Evolutionary conservation across 2,888 invertebrate species (phyloP).

Genomic region (Phortica okadai): DNA sequence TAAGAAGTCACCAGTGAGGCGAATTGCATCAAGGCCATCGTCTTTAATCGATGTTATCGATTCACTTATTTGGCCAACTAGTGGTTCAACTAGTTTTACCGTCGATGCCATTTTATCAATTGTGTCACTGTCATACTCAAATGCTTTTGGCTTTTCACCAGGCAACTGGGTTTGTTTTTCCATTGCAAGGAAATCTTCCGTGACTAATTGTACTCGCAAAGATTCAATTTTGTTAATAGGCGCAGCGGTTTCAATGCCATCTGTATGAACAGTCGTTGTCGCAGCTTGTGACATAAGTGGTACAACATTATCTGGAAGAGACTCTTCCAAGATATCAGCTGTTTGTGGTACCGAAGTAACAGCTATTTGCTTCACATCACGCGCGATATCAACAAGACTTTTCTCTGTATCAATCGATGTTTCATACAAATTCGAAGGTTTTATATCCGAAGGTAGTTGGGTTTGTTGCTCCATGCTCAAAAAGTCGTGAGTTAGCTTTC

Average conservation of each 20-base stretch:
- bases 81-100: neutral
- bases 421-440: constrained; percentile 9
- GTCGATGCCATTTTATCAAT: constrained; percentile 46
- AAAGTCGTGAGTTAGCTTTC: constrained; percentile 65
- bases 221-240: constrained; percentile 58
- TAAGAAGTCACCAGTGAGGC: constrained; percentile 41
- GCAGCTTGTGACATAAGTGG: constrained; percentile 27
- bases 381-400: constrained; percentile 1
- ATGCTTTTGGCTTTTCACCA: constrained; percentile 23
- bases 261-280: constrained; percentile 37
- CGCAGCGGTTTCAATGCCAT: constrained; percentile 69
- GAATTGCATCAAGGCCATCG: constrained; percentile 42
- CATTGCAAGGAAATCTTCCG: constrained; percentile 60
- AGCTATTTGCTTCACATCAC: constrained; percentile 13
- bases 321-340: constrained; percentile 26
- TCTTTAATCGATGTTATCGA: constrained; percentile 39
- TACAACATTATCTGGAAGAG: constrained; percentile 40
- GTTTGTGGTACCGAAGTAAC: neutral
- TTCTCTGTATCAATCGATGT: constrained; percentile 2
- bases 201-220: constrained; percentile 54
- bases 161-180: constrained; percentile 56
- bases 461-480: constrained; percentile 65
- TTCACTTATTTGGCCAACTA: constrained; percentile 39
- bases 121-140: constrained; percentile 49
- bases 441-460: constrained; percentile 51